Percentiles rank a stretch among this genome's conserved stretches.
Conservation (phyloP, 2,888 invertebrate species). For the Cheilosia vernalis region DNA sequence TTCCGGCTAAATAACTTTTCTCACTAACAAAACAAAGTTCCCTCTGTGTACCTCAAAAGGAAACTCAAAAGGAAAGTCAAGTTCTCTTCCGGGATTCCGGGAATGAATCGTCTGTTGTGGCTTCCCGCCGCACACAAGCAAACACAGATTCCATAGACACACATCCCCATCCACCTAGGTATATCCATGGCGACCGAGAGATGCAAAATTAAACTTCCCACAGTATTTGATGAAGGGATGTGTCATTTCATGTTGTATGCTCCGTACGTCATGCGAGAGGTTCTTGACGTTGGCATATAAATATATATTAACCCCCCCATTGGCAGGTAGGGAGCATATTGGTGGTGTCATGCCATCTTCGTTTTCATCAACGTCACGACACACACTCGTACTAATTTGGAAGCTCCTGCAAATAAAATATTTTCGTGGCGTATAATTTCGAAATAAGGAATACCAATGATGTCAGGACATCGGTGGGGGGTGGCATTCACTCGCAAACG, state of each 20-base stretch:
- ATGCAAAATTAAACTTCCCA: constrained; percentile 72
- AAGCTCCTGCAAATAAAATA: constrained; percentile 67
- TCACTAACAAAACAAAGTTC: constrained; percentile 54
- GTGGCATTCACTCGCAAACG: neutral
- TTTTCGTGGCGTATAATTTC: constrained; percentile 68
- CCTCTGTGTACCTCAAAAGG: constrained; percentile 58
- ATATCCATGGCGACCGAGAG: neutral
- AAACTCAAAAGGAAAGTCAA: constrained; percentile 79
- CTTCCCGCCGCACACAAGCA: neutral
- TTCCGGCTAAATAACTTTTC: constrained; percentile 35
- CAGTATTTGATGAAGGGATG: constrained; percentile 74
- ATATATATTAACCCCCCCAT: neutral
- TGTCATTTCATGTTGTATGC: constrained; percentile 69
- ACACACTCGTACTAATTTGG: constrained; percentile 62
- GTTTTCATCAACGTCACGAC: constrained; percentile 64
- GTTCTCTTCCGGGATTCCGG: constrained; percentile 79
- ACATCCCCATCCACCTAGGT: neutral
- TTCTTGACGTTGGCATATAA: constrained; percentile 51
- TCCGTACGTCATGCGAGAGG: constrained; percentile 56
- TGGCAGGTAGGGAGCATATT: constrained; percentile 7
- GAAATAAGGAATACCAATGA: constrained; percentile 60
- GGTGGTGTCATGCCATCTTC: constrained; percentile 59
- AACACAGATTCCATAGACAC: neutral
- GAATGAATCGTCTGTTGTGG: constrained; percentile 62
- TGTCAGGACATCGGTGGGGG: neutral